Percentiles rank a stretch among this genome's conserved stretches.
phyloP scores from a whole-genome alignment of 2,888 invertebrate genomes.

The Drosophila borborema region DNA sequence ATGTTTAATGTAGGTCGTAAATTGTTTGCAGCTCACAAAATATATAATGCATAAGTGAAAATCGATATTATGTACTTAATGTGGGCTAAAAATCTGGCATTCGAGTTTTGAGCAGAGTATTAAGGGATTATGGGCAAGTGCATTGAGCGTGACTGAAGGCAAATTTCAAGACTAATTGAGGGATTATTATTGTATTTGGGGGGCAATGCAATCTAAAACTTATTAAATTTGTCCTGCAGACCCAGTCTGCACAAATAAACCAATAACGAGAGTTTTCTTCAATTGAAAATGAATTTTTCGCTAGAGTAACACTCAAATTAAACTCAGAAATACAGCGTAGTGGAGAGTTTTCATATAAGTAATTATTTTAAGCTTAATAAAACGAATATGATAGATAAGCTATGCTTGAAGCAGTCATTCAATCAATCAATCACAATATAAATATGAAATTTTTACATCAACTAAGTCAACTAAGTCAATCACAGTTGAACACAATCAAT shows the following conservation, averaged over 20 bases:
- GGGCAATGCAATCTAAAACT: background rate
- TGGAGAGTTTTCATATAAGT: background rate
- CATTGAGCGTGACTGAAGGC: conserved; percentile 32
- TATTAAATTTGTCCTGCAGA: background rate
- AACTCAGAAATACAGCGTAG: background rate
- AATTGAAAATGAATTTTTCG: background rate
- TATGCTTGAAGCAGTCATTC: background rate
- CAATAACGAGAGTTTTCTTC: background rate
- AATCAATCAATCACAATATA: background rate
- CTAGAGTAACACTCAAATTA: background rate
- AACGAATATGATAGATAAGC: no score
- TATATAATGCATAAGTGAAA: conserved; percentile 39
- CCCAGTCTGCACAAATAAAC: no score
- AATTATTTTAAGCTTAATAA: no score
- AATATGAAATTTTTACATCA: no score
- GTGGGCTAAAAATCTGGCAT: conserved; percentile 23
- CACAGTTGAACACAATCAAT: background rate
- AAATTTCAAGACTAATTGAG: conserved; percentile 41
- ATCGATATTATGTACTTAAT: conserved; percentile 51
- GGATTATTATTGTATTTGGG: conserved; percentile 27
- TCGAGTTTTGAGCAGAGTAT: conserved; percentile 18
- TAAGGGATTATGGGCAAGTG: conserved; percentile 38
- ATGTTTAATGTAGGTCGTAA: conserved; percentile 72
- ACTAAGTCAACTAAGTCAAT: no score
- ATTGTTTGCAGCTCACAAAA: conserved; percentile 48